A percentile compares a stretch with the other conserved stretches of the same genome.
phyloP scores from a whole-genome alignment of 2,888 invertebrate species.

The Acronicta aceris region DNA sequence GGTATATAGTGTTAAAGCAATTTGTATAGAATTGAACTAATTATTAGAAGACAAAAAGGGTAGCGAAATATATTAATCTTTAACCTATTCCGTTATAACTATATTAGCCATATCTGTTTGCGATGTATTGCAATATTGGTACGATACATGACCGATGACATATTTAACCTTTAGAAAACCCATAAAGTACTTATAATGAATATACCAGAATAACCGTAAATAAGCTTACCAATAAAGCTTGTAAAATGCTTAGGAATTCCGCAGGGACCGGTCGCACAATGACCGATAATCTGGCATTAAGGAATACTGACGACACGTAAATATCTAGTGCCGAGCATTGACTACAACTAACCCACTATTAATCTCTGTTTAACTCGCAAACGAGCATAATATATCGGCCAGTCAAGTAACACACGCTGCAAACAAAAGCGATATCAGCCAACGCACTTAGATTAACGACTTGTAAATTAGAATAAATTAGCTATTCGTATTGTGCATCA shows the following conservation, averaged over 20 bases:
- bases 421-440: constrained; percentile 35
- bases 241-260: constrained; percentile 22
- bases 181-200: constrained; percentile 29
- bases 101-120: not conserved
- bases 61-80: not conserved
- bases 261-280: constrained; percentile 4
- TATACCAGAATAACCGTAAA: constrained; percentile 14
- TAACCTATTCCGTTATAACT: not conserved
- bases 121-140: constrained; percentile 11
- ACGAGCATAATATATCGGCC: constrained; percentile 27
- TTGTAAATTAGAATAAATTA: constrained; percentile 12
- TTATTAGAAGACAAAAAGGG: too few species aligned
- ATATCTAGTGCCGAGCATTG: constrained; percentile 31
- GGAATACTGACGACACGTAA: not conserved
- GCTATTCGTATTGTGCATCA: constrained; percentile 8
- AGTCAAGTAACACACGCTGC: constrained; percentile 20
- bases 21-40: too few species aligned
- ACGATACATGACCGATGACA: constrained; percentile 14
- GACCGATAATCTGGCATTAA: constrained; percentile 12
- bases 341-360: constrained; percentile 29
- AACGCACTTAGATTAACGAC: constrained; percentile 8
- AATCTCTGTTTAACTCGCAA: constrained; percentile 36
- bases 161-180: constrained; percentile 30
- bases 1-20: too few species aligned
- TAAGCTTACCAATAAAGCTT: constrained; percentile 18